Base-by-base conservation (phyloP, 2,113 vertebrate species). In the Psophia crepitans region DNA sequence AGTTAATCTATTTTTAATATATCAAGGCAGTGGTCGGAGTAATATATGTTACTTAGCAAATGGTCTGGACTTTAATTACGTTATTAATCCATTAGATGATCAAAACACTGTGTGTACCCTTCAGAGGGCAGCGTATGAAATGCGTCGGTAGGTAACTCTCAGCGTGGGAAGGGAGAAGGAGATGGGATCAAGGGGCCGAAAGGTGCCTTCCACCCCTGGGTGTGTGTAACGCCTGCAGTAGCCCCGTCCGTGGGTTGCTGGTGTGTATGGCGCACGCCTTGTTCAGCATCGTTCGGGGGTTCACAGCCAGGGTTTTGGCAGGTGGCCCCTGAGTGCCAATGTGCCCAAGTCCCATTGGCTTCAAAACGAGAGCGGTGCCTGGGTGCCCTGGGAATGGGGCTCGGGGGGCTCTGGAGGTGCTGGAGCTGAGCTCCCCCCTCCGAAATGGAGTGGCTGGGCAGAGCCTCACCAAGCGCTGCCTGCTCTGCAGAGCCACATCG, bases 251-350 rank as follows among this genome's bases (percentile, higher is more conserved):
- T 46, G 69, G 19, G 20, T 51, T 53, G n/a, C 56, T 44, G 48
- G 12, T 7, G 39, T 6, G n/a, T 14, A 10, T 4, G 17, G 24
- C 9, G 2, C 41, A 33, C 1, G 2, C 54, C 26, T 41, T 4
- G 15, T 24, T 57, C 41, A 17, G 24, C 23, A 23, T 18, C 9
- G 41, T 15, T 19, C 3, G 2, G 15, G 37, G 16, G 11, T 10
- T 27, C 37, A 18, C 18, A 19, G 32, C 51, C 86, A 43, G 43
- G 24, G 22, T 35, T 68, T 76, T 11, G 20, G 41, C 71, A 48
- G 15, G 60, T 21, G 26, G 43, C 51, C 10, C 41, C 43, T 12
- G 43, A 20, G 24, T 24, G 30, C 39, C 28, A 6, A 9, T 1
- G n/a, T 41, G 12, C 17, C 53, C 20, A 8, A 9, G 35, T 39